These are phyloP conservation scores for Andrena hattorfiana DNA, from an alignment of 2,888 invertebrate species.

Conservation along the genomic window DNA sequence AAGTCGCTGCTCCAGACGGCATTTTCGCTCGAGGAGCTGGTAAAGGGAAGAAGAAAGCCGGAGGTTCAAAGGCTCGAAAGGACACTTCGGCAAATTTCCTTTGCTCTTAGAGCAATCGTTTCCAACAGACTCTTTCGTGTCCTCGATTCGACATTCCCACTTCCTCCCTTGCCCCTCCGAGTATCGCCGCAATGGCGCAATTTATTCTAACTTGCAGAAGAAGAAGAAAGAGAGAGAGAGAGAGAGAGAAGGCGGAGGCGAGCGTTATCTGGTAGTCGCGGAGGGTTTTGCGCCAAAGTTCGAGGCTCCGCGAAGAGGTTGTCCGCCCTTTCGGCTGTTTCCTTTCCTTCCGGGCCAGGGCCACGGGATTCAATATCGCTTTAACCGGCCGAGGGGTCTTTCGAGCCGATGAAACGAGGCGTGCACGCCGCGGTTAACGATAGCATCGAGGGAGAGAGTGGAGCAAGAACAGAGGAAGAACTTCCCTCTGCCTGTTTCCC, in stretches of 20 bases:
- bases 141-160: conserved; percentile 16
- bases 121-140: conserved; percentile 2
- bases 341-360: conserved; percentile 11
- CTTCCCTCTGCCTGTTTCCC: conserved; percentile 6
- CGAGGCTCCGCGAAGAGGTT: neutral
- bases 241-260: neutral
- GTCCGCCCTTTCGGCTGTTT: conserved; percentile 13
- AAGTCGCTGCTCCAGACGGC: neutral
- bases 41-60: neutral
- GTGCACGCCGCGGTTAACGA: conserved; percentile 33
- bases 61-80: conserved; percentile 3
- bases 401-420: neutral
- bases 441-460: conserved; percentile 10
- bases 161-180: neutral
- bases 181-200: conserved; percentile 26
- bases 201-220: conserved; percentile 20
- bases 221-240: neutral
- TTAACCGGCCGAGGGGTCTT: conserved; percentile 9
- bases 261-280: neutral
- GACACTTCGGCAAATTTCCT: conserved; percentile 21
- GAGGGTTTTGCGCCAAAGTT: neutral
- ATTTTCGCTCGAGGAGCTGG: neutral
- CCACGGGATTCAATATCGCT: conserved; percentile 44
- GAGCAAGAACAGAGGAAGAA: conserved; percentile 10
- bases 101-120: neutral